These are phyloP conservation scores for Candoia aspera DNA, from an alignment of 2,113 vertebrate species.

Conservation along the genomic window DNA sequence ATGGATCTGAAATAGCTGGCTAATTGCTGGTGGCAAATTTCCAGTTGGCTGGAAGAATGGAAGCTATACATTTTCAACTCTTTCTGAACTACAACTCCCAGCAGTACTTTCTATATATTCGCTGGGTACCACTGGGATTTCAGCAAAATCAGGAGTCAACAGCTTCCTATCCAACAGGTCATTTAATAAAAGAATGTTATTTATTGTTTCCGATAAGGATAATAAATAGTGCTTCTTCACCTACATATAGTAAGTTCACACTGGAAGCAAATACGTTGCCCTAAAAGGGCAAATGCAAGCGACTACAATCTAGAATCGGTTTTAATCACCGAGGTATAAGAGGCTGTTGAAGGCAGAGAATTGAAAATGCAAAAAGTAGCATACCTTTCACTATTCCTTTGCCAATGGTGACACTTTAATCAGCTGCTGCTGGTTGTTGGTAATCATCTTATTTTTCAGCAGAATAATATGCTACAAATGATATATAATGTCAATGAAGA, in stretches of 20 bases:
- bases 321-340: conserved; percentile 37
- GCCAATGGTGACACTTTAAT: conserved; percentile 39
- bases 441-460: conserved; percentile 54
- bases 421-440: not conserved
- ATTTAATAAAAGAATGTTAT: not conserved
- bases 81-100: not conserved
- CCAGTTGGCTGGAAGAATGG: not conserved
- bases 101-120: not conserved
- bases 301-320: conserved; percentile 14
- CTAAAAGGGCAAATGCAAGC: conserved; percentile 33
- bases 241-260: not conserved
- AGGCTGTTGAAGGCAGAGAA: conserved; percentile 39
- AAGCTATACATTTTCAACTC: not conserved
- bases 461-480: conserved; percentile 41
- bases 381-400: conserved; percentile 18
- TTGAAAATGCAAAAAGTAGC: conserved; percentile 46
- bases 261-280: conserved; percentile 22
- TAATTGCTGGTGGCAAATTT: not conserved
- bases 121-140: not conserved
- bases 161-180: not conserved
- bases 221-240: not conserved
- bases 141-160: not conserved
- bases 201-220: not conserved
- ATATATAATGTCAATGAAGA: conserved; percentile 44
- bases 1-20: not conserved